Evolutionary conservation across 1,140 invertebrate species (phyloP).

Genomic region (Oedothorax gibbosus): DNA sequence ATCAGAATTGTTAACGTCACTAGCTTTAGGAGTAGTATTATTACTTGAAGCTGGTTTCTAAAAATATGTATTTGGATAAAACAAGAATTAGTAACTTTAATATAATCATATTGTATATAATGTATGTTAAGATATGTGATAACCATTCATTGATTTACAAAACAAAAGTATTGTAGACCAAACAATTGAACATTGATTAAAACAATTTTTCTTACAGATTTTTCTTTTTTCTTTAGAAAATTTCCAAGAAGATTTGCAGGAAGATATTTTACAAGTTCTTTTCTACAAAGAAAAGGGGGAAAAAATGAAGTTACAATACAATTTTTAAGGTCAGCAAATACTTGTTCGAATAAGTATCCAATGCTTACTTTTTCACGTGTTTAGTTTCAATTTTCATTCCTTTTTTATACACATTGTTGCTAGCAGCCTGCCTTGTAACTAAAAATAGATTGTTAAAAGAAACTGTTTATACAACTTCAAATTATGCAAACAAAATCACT

Average conservation of each 20-base stretch:
- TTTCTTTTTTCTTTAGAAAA: slow-evolving; percentile 71
- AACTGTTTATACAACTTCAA: not conserved
- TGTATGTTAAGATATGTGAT: not conserved
- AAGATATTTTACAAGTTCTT: slow-evolving; percentile 81
- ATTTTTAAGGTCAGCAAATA: not conserved
- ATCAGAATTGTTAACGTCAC: not conserved
- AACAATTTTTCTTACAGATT: slow-evolving; percentile 18
- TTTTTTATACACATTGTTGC: slow-evolving; percentile 85
- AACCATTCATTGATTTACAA: not conserved
- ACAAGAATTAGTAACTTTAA: not conserved
- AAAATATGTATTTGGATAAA: not conserved
- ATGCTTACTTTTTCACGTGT: slow-evolving; percentile 71
- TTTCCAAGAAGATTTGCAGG: slow-evolving; percentile 77
- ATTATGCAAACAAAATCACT: not conserved
- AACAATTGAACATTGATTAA: not conserved
- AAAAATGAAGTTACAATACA: not conserved
- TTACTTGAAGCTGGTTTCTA: not conserved
- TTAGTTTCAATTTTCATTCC: slow-evolving; percentile 89
- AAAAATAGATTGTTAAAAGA: slow-evolving; percentile 57
- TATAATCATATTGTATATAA: no score
- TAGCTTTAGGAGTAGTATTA: not conserved
- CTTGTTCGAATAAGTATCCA: not conserved
- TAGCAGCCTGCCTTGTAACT: slow-evolving; percentile 76
- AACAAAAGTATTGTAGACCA: not conserved
- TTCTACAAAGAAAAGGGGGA: slow-evolving; percentile 71